phyloP scores from a whole-genome alignment of 2,797 vertebrate species.

The Phoebastria nigripes region DNA sequence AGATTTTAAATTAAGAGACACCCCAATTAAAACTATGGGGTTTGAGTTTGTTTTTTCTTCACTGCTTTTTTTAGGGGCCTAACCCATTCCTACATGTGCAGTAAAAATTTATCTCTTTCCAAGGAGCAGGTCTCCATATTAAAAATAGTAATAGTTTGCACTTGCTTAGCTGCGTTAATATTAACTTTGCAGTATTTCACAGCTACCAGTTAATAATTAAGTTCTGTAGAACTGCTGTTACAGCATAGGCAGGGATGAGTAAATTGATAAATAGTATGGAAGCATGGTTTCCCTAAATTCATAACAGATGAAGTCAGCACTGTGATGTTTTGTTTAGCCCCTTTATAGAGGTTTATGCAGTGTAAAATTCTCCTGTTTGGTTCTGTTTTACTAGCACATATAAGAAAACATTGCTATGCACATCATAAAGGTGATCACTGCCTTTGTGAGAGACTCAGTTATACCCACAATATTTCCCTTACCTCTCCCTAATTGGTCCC shows the following conservation, averaged over 20 bases:
- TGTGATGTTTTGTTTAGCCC: not conserved
- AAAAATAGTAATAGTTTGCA: not conserved
- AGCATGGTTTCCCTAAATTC: not conserved
- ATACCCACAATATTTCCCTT: not conserved
- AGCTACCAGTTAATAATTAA: conserved; percentile 12
- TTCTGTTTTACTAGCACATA: not conserved
- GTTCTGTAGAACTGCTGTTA: not conserved
- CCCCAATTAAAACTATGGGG: not conserved
- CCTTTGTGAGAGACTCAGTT: not conserved
- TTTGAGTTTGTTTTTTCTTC: not conserved
- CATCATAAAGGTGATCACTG: not conserved
- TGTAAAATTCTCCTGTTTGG: not conserved
- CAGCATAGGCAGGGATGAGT: not conserved
- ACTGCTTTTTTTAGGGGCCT: not conserved
- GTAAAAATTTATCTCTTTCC: not conserved
- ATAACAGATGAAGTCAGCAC: not conserved
- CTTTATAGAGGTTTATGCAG: not conserved
- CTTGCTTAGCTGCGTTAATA: not conserved
- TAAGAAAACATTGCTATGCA: not conserved
- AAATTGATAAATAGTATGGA: not conserved
- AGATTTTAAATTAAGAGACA: not conserved
- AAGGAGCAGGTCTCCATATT: not conserved
- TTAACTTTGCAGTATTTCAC: not conserved
- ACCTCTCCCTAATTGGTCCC: not conserved
- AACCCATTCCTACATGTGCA: not conserved